A percentile compares a stretch with the other conserved stretches of the same genome.
These are phyloP conservation scores for Synergus japonicus DNA, from an alignment of 2,888 invertebrate species.

Conservation along the genomic window DNA sequence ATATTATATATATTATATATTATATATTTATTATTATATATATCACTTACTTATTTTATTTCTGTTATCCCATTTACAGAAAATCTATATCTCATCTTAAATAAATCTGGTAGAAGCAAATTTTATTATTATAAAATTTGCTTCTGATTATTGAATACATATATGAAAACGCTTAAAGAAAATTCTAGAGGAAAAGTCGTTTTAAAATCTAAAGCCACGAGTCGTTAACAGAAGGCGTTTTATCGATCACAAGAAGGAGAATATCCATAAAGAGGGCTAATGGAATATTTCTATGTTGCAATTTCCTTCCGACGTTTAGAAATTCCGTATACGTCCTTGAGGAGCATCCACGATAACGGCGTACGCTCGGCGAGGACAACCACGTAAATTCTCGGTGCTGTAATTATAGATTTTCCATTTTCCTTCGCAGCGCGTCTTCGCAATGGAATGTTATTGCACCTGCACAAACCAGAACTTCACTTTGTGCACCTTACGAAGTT, in stretches of 20 bases:
- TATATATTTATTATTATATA: no score
- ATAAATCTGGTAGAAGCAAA: background rate
- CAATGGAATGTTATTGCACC: constrained; percentile 54
- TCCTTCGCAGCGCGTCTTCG: constrained; percentile 50
- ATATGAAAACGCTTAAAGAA: constrained; percentile 19
- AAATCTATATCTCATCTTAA: background rate
- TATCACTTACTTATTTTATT: no score
- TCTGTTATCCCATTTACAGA: background rate
- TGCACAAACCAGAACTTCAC: constrained; percentile 45
- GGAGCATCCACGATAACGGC: constrained; percentile 52
- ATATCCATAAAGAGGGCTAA: constrained; percentile 37
- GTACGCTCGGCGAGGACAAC: constrained; percentile 53
- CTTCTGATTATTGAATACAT: background rate
- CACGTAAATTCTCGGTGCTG: constrained; percentile 53
- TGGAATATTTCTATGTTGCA: constrained; percentile 39
- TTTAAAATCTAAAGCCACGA: constrained; percentile 30
- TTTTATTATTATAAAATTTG: background rate
- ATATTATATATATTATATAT: no score
- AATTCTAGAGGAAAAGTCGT: constrained; percentile 19
- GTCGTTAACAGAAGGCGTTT: constrained; percentile 32
- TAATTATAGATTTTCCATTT: constrained; percentile 66
- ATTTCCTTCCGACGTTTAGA: constrained; percentile 38
- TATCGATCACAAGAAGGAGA: constrained; percentile 31
- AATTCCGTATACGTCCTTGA: constrained; percentile 38
- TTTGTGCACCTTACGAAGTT: constrained; percentile 1